These are phyloP conservation scores for Lutraria lutraria DNA, from an alignment of 2,888 invertebrate genomes.

Conservation along the genomic window DNA sequence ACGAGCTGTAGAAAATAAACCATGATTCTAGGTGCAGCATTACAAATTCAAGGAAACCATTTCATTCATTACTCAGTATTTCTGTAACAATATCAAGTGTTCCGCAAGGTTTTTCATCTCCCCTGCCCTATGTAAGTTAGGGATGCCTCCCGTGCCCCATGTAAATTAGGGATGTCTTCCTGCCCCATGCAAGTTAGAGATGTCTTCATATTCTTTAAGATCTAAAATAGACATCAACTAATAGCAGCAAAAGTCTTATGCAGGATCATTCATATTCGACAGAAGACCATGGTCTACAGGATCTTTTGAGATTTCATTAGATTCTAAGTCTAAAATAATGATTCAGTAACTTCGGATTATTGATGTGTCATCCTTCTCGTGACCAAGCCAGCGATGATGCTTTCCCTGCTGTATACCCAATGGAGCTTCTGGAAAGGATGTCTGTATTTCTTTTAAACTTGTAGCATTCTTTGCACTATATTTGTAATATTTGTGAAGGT, in stretches of 20 bases:
- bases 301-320: conserved; percentile 36
- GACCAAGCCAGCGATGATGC: conserved; percentile 67
- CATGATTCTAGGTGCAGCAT: background rate
- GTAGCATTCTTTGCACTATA: conserved; percentile 49
- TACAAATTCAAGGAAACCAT: conserved; percentile 37
- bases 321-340: conserved; percentile 60
- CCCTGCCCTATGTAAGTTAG: conserved; percentile 29
- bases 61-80: conserved; percentile 42
- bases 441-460: conserved; percentile 58
- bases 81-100: conserved; percentile 46
- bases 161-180: too few species aligned
- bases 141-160: too few species aligned
- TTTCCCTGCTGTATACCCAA: conserved; percentile 64
- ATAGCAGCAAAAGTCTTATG: conserved; percentile 38
- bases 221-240: conserved; percentile 65
- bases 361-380: conserved; percentile 56
- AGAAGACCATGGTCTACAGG: conserved; percentile 60
- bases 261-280: conserved; percentile 57
- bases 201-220: conserved; percentile 17
- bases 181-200: too few species aligned
- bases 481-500: conserved; percentile 58
- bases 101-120: conserved; percentile 46
- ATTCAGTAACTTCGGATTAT: conserved; percentile 50
- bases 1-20: background rate
- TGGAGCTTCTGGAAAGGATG: conserved; percentile 52